Conservation (phyloP, 2,888 invertebrate species). For the Aradus depressus region DNA sequence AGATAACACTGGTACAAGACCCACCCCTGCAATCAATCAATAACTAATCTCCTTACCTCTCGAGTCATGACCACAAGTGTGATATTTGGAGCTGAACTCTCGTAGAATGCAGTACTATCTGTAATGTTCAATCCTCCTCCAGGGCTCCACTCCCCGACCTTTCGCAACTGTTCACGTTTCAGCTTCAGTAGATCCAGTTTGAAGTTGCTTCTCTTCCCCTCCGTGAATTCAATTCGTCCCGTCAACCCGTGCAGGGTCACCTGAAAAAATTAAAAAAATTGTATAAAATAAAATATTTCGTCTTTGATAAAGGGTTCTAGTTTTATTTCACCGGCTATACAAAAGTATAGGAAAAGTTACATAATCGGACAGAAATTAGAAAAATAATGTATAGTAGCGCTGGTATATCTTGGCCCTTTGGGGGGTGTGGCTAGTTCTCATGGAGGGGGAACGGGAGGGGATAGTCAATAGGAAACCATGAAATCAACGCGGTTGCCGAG, state of each 20-base stretch:
- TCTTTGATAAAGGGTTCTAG: too few relatives aligned
- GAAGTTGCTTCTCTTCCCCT: slow-evolving; percentile 72
- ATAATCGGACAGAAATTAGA: too few relatives aligned
- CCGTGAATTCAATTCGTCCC: slow-evolving; percentile 75
- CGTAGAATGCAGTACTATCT: slow-evolving; percentile 74
- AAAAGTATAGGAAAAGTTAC: too few relatives aligned
- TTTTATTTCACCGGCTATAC: too few relatives aligned
- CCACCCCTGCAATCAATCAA: neutral
- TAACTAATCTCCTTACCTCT: slow-evolving; percentile 48
- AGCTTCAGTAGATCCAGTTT: slow-evolving; percentile 75
- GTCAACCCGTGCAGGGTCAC: slow-evolving; percentile 74
- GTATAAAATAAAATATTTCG: too few relatives aligned
- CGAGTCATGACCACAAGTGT: slow-evolving; percentile 83
- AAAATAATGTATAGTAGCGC: too few relatives aligned
- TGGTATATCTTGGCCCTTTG: too few relatives aligned
- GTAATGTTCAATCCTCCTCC: slow-evolving; percentile 65
- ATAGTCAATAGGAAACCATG: too few relatives aligned
- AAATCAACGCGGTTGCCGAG: too few relatives aligned
- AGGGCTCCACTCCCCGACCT: slow-evolving; percentile 75
- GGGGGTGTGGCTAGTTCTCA: too few relatives aligned
- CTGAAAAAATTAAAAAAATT: too few relatives aligned
- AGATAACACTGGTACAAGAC: neutral
- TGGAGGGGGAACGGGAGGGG: too few relatives aligned
- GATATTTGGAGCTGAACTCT: slow-evolving; percentile 70
- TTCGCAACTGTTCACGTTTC: slow-evolving; percentile 61